Evolutionary conservation across 2,113 vertebrate species (phyloP), one percentile per base, ranked within the genome.

Genomic region (Phyllostomus discolor): DNA sequence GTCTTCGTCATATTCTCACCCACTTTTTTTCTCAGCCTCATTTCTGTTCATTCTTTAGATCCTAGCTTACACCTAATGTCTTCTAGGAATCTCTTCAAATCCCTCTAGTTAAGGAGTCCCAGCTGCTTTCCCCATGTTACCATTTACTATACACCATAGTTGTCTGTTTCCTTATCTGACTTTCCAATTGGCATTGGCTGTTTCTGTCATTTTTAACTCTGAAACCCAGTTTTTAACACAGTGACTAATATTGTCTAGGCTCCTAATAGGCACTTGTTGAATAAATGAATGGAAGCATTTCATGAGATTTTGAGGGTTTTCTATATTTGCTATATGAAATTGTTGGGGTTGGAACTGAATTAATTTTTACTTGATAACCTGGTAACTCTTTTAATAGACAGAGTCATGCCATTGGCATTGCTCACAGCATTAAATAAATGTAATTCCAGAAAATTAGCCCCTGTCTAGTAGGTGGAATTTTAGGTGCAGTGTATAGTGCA

Each of bases 281-380:
- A 62, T 90, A 92, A 81, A 78, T 87, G 72, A 89, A 64, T 70
- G 31, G 26, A 64, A 93, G 15, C 35, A 73, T 86, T 95, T 93
- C 7, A 75, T 93, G 64, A 88, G n/a, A 89, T 91, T 93, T 88
- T 52, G n/a, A 73, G 43, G 28, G 4, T 73, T 91, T 78, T 72
- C 38, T 92, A 91, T 46, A 57, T 93, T 84, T 28, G 28, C 19
- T 76, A 12, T 84, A 64, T 86, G 54, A 91, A 85, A 91, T 50
- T 11, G 4, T 24, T 78, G 15, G 88, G n/a, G n/a, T 52, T 81
- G 28, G 28, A 84, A 64, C 76, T 96, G 48, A 80, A 16, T 88
- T 70, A 38, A 14, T 76, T 69, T 96, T 86, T 57, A 67, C 52
- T 84, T 72, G 46, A 50, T 91, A 52, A 72, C 11, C 62, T 94